Evolutionary conservation across 2,888 invertebrate genomes (phyloP).

Genomic region (Dolichopus griseipennis): DNA sequence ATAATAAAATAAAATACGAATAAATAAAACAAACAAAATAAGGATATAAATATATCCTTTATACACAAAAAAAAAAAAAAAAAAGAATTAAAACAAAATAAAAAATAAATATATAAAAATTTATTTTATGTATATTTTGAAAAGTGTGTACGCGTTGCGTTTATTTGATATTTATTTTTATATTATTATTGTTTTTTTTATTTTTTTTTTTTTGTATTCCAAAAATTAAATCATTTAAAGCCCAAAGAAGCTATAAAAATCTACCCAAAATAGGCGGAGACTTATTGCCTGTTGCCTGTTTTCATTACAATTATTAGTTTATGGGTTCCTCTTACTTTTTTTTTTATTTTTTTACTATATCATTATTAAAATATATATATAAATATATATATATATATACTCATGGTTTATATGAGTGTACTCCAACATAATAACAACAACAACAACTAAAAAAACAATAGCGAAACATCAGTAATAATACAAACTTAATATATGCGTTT

Average conservation of each 20-base stretch:
- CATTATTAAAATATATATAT: background rate
- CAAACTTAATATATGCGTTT: no score
- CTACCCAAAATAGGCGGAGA: slow-evolving; percentile 34
- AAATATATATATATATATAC: no score
- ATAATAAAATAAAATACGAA: slow-evolving; percentile 1
- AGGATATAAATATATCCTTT: background rate
- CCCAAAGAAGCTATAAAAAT: slow-evolving; percentile 9
- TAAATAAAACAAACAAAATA: slow-evolving; percentile 6
- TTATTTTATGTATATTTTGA: background rate
- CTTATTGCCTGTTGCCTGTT: slow-evolving; percentile 26
- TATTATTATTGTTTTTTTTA: no score
- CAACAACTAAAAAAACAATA: no score
- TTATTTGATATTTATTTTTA: background rate
- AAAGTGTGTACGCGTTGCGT: background rate
- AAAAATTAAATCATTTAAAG: slow-evolving; percentile 6
- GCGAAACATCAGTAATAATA: no score
- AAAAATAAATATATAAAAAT: background rate
- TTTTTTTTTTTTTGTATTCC: background rate
- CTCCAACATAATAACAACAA: no score
- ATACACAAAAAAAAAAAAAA: background rate
- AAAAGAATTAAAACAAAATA: background rate
- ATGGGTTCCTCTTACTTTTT: slow-evolving; percentile 14
- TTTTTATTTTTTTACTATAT: background rate
- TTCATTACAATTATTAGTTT: slow-evolving; percentile 20
- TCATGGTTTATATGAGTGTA: background rate